Evolutionary conservation across 2,113 vertebrate species (phyloP).

Genomic region (Gymnarchus niloticus): DNA sequence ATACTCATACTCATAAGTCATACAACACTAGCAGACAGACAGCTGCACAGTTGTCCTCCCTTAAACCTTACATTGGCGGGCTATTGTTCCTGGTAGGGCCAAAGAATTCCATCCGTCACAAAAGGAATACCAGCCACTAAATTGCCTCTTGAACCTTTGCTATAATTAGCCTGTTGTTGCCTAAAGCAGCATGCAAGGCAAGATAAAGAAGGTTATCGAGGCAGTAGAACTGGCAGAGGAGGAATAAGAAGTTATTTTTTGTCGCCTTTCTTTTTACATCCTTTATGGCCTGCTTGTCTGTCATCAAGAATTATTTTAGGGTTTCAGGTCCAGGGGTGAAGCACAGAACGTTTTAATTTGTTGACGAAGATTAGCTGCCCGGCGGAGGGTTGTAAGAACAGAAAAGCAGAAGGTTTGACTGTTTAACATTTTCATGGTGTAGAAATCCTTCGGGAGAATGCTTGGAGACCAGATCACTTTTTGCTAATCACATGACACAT

Average conservation of each 20-base stretch:
- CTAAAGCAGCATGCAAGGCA: constrained; percentile 18
- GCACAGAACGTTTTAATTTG: neutral
- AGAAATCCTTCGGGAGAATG: constrained; percentile 29
- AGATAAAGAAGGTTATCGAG: constrained; percentile 12
- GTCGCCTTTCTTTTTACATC: neutral
- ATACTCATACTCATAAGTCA: constrained; percentile 10
- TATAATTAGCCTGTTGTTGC: constrained; percentile 35
- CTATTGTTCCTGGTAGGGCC: constrained; percentile 40
- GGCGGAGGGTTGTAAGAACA: constrained; percentile 8
- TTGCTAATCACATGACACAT: constrained; percentile 27
- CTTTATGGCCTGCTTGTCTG: neutral
- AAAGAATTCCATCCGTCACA: constrained; percentile 59
- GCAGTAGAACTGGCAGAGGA: neutral
- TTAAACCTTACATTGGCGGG: constrained; percentile 31
- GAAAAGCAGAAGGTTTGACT: constrained; percentile 22
- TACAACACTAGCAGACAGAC: constrained; percentile 39
- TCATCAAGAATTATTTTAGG: neutral
- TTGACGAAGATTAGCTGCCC: neutral
- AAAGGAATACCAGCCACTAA: constrained; percentile 46
- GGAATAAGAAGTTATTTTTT: neutral
- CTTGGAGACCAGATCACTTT: constrained; percentile 20
- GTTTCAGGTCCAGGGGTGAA: neutral
- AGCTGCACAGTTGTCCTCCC: constrained; percentile 27
- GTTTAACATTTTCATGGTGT: constrained; percentile 17
- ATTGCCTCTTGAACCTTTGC: constrained; percentile 45